Evolutionary conservation across 2,888 invertebrate species (phyloP).

Genomic region (Clanis bilineata): DNA sequence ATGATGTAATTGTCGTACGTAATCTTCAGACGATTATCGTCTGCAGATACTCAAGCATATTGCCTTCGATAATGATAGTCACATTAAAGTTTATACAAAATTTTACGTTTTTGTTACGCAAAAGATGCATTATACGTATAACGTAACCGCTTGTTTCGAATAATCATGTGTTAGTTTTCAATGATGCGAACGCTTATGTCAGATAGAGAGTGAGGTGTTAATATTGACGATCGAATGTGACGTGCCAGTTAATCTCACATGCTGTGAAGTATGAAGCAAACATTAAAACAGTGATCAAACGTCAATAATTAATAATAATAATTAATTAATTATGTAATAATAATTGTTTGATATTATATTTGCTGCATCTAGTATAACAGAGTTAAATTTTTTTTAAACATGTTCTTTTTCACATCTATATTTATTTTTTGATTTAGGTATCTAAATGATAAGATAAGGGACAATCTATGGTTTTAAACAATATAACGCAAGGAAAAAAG

Average conservation of each 20-base stretch:
- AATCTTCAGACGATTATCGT: too few species aligned
- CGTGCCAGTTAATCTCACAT: not conserved
- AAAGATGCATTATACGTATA: not conserved
- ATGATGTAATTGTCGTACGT: constrained; percentile 1
- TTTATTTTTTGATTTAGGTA: not conserved
- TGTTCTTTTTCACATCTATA: not conserved
- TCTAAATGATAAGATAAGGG: too few species aligned
- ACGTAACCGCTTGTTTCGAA: not conserved
- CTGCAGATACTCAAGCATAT: not conserved
- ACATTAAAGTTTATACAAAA: not conserved
- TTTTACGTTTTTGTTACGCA: not conserved
- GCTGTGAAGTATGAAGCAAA: not conserved
- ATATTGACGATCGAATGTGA: not conserved
- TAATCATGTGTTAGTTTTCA: not conserved
- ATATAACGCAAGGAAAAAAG: too few species aligned
- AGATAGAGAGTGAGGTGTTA: not conserved
- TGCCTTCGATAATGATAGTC: not conserved
- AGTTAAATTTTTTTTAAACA: not conserved
- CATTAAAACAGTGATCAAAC: not conserved
- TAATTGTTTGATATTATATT: too few species aligned
- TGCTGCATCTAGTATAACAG: too few species aligned
- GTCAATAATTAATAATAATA: too few species aligned
- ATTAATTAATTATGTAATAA: too few species aligned
- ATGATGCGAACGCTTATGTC: not conserved
- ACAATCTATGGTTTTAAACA: too few species aligned